Evolutionary conservation across 2,888 invertebrate species (phyloP).

Genomic region (Apamea crenata): DNA sequence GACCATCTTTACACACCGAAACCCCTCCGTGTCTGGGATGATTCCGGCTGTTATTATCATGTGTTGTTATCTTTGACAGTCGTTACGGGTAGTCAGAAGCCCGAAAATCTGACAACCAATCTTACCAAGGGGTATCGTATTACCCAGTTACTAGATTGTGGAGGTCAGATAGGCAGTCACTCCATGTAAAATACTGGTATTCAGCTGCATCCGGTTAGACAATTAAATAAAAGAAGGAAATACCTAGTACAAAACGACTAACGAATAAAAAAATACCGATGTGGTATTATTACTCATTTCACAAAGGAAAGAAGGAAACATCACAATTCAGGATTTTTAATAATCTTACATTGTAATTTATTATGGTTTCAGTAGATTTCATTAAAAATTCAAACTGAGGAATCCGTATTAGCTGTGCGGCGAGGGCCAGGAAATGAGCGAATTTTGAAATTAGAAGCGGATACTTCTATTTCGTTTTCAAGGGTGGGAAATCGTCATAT

Average conservation of each 20-base stretch:
- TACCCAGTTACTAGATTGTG: no score
- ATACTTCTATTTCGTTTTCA: neutral
- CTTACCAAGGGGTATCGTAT: neutral
- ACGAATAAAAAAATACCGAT: neutral
- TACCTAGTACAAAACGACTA: neutral
- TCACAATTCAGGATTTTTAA: constrained; percentile 34
- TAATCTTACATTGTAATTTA: constrained; percentile 55
- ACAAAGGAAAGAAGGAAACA: constrained; percentile 33
- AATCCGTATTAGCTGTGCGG: constrained; percentile 30
- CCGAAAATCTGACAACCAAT: neutral
- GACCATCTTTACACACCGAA: no score
- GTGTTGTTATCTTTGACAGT: no score
- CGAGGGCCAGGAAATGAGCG: constrained; percentile 18
- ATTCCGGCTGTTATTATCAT: no score
- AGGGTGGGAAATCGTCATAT: no score
- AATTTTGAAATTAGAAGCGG: neutral
- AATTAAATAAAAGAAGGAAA: neutral
- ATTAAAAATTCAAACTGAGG: constrained; percentile 54
- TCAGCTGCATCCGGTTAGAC: no score
- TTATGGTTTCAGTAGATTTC: constrained; percentile 50
- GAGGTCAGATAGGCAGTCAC: no score
- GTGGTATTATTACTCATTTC: neutral
- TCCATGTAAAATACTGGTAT: no score
- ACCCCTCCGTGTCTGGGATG: no score
- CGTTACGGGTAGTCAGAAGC: neutral